Conservation (phyloP, 2,797 vertebrate species). For the Enteromius mattozi region DNA sequence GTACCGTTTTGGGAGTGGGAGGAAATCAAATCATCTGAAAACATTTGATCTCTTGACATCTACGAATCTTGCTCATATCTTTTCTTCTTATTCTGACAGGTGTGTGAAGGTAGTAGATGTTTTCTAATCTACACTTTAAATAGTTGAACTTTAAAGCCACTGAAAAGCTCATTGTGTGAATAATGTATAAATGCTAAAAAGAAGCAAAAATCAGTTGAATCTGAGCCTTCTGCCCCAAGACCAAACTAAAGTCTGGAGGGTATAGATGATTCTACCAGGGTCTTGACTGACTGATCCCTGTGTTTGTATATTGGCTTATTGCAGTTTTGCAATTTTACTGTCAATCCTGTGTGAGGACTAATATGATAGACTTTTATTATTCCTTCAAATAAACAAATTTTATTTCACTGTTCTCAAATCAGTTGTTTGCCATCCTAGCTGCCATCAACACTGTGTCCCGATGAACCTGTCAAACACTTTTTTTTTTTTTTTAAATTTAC, state of each 20-base stretch:
- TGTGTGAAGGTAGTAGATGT: conserved; percentile 80
- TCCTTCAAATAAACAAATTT: conserved; percentile 64
- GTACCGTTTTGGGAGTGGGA: conserved; percentile 67
- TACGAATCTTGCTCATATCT: conserved; percentile 60
- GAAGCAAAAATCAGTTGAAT: conserved; percentile 69
- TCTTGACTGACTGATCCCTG: conserved; percentile 70
- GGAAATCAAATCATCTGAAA: conserved; percentile 11
- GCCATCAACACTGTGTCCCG: conserved; percentile 71
- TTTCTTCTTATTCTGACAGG: conserved; percentile 64
- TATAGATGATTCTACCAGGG: conserved; percentile 55
- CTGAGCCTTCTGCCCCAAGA: conserved; percentile 78
- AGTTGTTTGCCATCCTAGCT: conserved; percentile 58
- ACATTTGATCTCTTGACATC: conserved; percentile 3
- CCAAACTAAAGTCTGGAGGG: conserved; percentile 60
- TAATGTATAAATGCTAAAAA: conserved; percentile 81
- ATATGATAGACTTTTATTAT: conserved; percentile 59
- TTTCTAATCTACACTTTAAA: conserved; percentile 62
- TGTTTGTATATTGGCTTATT: conserved; percentile 75
- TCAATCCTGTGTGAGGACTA: conserved; percentile 53
- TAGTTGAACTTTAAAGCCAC: conserved; percentile 76
- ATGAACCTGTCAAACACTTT: conserved; percentile 57
- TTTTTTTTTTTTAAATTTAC: conserved; percentile 69
- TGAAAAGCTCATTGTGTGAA: conserved; percentile 82
- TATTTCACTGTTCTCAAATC: conserved; percentile 58
- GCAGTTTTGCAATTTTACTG: conserved; percentile 67